Conservation (phyloP, 2,888 invertebrate species). For the Bellardia pandia region DNA sequence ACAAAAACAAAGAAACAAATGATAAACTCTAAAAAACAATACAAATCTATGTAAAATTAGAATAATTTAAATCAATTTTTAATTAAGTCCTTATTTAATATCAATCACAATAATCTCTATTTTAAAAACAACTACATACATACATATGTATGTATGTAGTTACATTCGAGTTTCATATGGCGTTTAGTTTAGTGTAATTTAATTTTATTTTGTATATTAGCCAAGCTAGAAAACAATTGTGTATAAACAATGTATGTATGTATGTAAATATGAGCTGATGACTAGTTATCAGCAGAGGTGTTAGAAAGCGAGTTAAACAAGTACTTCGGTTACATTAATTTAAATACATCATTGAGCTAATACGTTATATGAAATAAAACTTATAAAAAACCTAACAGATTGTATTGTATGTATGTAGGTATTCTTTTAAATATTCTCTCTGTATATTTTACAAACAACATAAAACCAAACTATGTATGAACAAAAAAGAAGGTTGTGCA, state of each 20-base stretch:
- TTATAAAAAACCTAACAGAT: background rate
- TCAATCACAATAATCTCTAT: no score
- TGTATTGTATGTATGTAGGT: background rate
- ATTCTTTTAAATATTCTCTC: background rate
- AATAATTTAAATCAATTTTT: constrained; percentile 1
- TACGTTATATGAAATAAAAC: background rate
- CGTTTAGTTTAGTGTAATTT: background rate
- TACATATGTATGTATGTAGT: no score
- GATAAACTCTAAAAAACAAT: background rate
- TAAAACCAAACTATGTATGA: background rate
- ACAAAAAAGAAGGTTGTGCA: constrained; percentile 15
- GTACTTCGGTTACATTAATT: constrained; percentile 1
- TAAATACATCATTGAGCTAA: background rate
- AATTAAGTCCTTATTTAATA: background rate
- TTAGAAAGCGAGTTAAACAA: background rate
- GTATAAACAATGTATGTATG: background rate
- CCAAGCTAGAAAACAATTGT: background rate
- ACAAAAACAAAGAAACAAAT: background rate
- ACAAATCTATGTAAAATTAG: constrained; percentile 1
- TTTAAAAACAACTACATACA: background rate
- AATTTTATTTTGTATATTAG: background rate
- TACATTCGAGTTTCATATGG: background rate
- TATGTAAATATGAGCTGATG: background rate
- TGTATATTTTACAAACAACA: background rate
- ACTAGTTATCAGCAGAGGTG: background rate